Evolutionary conservation across 2,888 invertebrate species (phyloP).

Genomic region (Hydrotaea diabolus): DNA sequence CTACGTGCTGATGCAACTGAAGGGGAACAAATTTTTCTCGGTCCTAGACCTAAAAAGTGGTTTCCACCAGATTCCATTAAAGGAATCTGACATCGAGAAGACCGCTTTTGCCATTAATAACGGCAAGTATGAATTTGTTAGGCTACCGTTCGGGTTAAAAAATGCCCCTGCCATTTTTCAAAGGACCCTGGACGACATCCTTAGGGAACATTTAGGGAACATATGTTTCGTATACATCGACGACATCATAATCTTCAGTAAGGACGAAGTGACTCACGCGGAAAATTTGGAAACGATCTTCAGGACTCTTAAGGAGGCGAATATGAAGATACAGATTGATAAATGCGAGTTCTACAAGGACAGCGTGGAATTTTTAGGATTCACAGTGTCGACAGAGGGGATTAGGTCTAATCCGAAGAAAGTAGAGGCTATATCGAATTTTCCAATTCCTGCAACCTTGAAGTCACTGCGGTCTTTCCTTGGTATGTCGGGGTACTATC

Average conservation of each 20-base stretch:
- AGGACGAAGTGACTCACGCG: conserved; percentile 51
- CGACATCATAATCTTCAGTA: conserved; percentile 48
- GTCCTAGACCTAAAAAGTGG: conserved; percentile 43
- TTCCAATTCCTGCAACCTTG: conserved; percentile 53
- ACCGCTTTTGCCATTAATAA: conserved; percentile 22
- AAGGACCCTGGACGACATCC: conserved; percentile 25
- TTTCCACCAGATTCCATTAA: conserved; percentile 33
- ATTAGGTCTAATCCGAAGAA: conserved; percentile 63
- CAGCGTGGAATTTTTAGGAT: conserved; percentile 48
- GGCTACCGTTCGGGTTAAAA: conserved; percentile 25
- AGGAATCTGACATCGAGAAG: conserved; percentile 9
- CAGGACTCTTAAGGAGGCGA: conserved; percentile 30
- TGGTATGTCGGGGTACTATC: conserved; percentile 56
- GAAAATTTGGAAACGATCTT: conserved; percentile 51
- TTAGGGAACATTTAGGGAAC: conserved; percentile 37
- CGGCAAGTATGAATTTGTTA: conserved; percentile 22
- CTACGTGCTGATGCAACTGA: conserved; percentile 23
- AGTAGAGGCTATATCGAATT: conserved; percentile 55
- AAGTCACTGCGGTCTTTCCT: conserved; percentile 61
- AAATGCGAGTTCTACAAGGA: conserved; percentile 49
- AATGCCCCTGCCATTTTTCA: conserved; percentile 27
- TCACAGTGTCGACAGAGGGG: conserved; percentile 54
- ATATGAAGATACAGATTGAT: conserved; percentile 50
- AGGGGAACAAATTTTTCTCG: conserved; percentile 40
- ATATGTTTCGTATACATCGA: conserved; percentile 37